A percentile compares a stretch with the other conserved stretches of the same genome.
phyloP scores from a whole-genome alignment of 2,113 vertebrate genomes.

The Protomyctophum bolini region DNA sequence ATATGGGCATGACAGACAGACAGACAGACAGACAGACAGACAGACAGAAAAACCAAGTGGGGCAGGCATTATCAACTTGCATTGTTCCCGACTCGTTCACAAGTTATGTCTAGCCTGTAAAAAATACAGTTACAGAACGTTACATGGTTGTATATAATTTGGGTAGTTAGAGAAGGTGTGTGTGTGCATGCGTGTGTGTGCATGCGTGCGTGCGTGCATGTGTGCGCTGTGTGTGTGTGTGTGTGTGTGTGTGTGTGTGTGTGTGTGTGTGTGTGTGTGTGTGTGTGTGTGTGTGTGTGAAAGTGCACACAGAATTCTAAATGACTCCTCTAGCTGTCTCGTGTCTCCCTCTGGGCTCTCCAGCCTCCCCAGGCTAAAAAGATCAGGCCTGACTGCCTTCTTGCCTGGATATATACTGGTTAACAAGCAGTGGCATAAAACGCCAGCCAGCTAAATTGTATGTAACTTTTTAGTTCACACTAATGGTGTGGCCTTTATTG shows the following conservation, averaged over 20 bases:
- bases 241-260: constrained; percentile 16
- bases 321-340: constrained; percentile 54
- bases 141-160: constrained; percentile 41
- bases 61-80: no score
- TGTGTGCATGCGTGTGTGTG: constrained; percentile 1
- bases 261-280: constrained; percentile 27
- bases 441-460: constrained; percentile 70
- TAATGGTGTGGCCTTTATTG: constrained; percentile 77
- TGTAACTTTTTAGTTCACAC: constrained; percentile 75
- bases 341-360: constrained; percentile 49
- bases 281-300: constrained; percentile 19
- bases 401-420: constrained; percentile 54
- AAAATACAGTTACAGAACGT: constrained; percentile 14
- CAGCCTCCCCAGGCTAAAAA: constrained; percentile 63
- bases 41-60: no score
- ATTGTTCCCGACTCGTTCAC: no score
- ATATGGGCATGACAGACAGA: no score
- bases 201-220: no score
- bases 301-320: constrained; percentile 60
- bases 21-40: no score
- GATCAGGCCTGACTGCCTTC: constrained; percentile 57
- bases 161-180: constrained; percentile 49
- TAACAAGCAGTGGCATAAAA: constrained; percentile 75
- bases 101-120: no score
- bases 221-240: not conserved